Evolutionary conservation across 2,797 vertebrate species (phyloP).

Genomic region (Dermochelys coriacea): DNA sequence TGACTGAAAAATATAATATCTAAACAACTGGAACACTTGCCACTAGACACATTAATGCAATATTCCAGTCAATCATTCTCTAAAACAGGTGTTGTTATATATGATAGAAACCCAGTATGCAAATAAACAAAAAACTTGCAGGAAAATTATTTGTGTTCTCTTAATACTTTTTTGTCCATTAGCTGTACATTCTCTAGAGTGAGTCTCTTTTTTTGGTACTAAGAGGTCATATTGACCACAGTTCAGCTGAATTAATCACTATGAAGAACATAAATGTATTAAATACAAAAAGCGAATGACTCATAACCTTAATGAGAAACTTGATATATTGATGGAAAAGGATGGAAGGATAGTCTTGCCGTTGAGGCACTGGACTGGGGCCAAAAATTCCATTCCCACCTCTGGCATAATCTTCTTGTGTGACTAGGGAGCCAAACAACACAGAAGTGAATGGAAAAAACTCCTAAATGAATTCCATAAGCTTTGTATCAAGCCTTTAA

Average conservation of each 20-base stretch:
- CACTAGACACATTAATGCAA: constrained; percentile 5
- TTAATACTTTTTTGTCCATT: neutral
- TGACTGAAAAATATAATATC: neutral
- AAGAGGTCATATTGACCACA: neutral
- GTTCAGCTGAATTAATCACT: neutral
- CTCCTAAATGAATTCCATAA: neutral
- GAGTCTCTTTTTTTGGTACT: neutral
- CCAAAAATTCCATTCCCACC: no score
- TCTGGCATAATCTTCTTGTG: neutral
- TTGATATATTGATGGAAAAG: no score
- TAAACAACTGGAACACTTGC: neutral
- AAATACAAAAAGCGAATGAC: neutral
- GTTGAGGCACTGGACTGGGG: no score
- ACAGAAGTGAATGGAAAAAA: neutral
- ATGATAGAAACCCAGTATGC: neutral
- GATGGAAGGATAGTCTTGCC: no score
- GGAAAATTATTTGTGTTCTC: neutral
- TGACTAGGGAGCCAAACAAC: neutral
- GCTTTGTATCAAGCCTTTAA: neutral
- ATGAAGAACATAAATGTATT: neutral
- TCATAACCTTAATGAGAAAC: neutral
- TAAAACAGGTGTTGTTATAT: constrained; percentile 26
- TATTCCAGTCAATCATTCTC: neutral
- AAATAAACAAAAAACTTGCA: neutral
- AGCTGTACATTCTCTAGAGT: neutral